A percentile compares a stretch with the other conserved stretches of the same genome.
Evolutionary conservation across 2,888 invertebrate genomes (phyloP).

Genomic region (Linyphia triangularis): DNA sequence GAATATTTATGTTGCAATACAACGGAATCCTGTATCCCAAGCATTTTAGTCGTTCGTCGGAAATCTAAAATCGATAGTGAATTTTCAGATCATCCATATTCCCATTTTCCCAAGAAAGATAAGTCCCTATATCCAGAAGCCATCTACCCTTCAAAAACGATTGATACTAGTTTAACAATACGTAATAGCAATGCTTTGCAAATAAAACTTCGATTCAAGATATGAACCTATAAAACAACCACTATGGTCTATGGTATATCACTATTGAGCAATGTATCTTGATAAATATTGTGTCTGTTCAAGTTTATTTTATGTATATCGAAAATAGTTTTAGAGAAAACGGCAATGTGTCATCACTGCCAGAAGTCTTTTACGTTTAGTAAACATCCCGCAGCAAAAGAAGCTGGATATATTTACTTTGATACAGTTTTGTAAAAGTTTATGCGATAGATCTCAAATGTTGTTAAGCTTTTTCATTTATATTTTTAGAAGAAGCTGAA

Average conservation of each 20-base stretch:
- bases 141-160: not conserved
- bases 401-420: not conserved
- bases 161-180: not conserved
- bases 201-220: not conserved
- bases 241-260: not conserved
- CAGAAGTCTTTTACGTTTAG: not conserved
- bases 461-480: too few relatives aligned
- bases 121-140: not conserved
- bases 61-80: conserved; percentile 36
- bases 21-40: not conserved
- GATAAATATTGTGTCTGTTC: not conserved
- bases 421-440: too few relatives aligned
- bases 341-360: not conserved
- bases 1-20: not conserved
- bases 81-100: not conserved
- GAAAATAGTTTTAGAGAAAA: not conserved
- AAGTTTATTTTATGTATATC: not conserved
- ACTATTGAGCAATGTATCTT: not conserved
- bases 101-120: not conserved
- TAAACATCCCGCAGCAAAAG: not conserved
- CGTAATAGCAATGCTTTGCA: not conserved
- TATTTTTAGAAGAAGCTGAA: too few relatives aligned
- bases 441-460: too few relatives aligned
- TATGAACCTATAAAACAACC: not conserved
- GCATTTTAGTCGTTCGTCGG: not conserved